phyloP scores from a whole-genome alignment of 1,140 invertebrate species.

The Temnothorax longispinosus region DNA sequence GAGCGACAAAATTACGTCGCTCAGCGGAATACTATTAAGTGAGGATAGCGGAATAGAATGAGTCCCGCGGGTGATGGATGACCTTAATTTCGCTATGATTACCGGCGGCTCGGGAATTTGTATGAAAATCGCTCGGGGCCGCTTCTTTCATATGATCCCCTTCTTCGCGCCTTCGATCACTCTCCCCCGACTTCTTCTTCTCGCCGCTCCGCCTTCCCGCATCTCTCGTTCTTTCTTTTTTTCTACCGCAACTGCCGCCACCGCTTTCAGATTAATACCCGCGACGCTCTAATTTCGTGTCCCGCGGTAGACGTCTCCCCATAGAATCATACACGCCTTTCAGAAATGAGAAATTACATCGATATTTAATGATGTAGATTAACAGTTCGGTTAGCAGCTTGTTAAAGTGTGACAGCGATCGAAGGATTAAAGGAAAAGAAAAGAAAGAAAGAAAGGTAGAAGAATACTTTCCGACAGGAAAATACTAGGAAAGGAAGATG shows the following conservation, averaged over 20 bases:
- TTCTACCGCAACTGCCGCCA: slow-evolving; percentile 1
- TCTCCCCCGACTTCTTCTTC: background rate
- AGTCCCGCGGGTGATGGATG: slow-evolving; percentile 79
- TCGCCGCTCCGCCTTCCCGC: background rate
- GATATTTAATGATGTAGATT: slow-evolving; percentile 42
- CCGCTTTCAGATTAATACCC: slow-evolving; percentile 44
- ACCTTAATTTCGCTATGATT: slow-evolving; percentile 83
- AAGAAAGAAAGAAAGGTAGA: background rate
- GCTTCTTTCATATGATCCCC: slow-evolving; percentile 69
- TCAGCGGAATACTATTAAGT: slow-evolving; percentile 81
- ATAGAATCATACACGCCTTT: slow-evolving; percentile 23
- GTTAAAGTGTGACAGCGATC: slow-evolving; percentile 20
- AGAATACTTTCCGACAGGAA: background rate
- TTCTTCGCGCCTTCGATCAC: slow-evolving; percentile 14
- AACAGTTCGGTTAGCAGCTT: slow-evolving; percentile 34
- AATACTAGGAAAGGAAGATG: background rate
- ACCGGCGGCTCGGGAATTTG: slow-evolving; percentile 80
- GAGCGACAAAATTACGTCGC: slow-evolving; percentile 79
- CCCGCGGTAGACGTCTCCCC: background rate
- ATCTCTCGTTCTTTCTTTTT: slow-evolving; percentile 25
- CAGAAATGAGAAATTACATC: slow-evolving; percentile 40
- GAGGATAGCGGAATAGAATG: slow-evolving; percentile 76
- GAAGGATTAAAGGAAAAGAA: background rate
- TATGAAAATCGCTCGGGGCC: slow-evolving; percentile 79
- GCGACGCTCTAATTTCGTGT: slow-evolving; percentile 5